These are phyloP conservation scores for Phenganax stokvisi DNA, from an alignment of 92 coral and sea anemone genomes.

Conservation along the genomic window DNA sequence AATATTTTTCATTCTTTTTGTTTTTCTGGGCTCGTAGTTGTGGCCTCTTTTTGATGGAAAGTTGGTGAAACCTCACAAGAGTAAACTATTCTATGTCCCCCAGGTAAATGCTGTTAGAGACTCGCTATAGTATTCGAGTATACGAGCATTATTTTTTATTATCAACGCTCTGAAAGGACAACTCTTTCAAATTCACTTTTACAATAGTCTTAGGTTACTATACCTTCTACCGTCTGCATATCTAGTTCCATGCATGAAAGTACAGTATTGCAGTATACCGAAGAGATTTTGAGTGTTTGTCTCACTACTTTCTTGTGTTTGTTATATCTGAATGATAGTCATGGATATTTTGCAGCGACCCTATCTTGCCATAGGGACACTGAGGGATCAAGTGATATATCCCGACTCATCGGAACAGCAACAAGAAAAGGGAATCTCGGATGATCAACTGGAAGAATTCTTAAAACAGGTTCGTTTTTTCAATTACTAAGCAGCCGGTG, in stretches of 20 bases:
- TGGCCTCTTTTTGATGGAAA: slow-evolving; percentile 97
- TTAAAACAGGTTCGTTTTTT: slow-evolving; percentile 62
- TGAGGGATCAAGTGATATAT: slow-evolving; percentile 92
- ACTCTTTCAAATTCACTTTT: not conserved
- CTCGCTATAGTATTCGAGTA: too few relatives aligned
- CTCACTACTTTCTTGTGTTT: not conserved
- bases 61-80: slow-evolving; percentile 81
- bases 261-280: too few relatives aligned
- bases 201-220: too few relatives aligned
- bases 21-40: slow-evolving; percentile 47
- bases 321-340: not conserved
- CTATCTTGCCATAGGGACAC: slow-evolving; percentile 88
- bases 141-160: too few relatives aligned
- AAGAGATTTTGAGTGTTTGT: not conserved
- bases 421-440: slow-evolving; percentile 63
- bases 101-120: slow-evolving; percentile 54
- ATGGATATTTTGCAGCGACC: slow-evolving; percentile 61
- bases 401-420: slow-evolving; percentile 84
- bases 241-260: not conserved
- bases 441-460: slow-evolving; percentile 67
- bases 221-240: too few relatives aligned
- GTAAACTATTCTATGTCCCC: slow-evolving; percentile 90
- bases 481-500: not conserved
- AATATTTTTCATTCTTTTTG: not conserved
- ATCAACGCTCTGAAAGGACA: not conserved